These are phyloP conservation scores for Holotrichia oblita DNA, from an alignment of 1,140 invertebrate genomes.

Conservation along the genomic window DNA sequence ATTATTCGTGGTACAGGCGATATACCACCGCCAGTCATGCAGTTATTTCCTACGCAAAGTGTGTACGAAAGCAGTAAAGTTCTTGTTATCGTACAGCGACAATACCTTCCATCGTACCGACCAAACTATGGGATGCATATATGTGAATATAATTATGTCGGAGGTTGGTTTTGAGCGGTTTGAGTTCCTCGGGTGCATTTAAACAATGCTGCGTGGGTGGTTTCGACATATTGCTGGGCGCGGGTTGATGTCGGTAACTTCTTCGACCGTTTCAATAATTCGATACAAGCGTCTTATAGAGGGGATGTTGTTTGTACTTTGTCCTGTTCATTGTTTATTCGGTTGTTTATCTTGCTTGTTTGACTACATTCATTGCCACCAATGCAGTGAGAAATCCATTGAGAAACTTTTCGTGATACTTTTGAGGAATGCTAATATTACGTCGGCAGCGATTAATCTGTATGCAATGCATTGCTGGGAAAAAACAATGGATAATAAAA, in stretches of 20 bases:
- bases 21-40: constrained; percentile 16
- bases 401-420: background rate
- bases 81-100: constrained; percentile 39
- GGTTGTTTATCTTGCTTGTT: background rate
- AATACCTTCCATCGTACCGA: constrained; percentile 38
- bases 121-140: background rate
- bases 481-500: constrained; percentile 21
- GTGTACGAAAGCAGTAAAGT: constrained; percentile 40
- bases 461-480: background rate
- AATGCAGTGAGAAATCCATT: background rate
- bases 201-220: constrained; percentile 42
- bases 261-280: background rate
- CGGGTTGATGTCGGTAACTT: background rate
- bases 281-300: background rate
- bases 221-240: background rate
- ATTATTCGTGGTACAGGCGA: constrained; percentile 3
- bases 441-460: background rate
- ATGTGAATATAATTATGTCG: constrained; percentile 44
- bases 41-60: constrained; percentile 41
- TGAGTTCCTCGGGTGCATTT: background rate
- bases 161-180: constrained; percentile 14
- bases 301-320: background rate
- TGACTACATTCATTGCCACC: too few species aligned
- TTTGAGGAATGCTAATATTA: background rate
- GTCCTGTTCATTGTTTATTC: background rate